Evolutionary conservation across 2,888 invertebrate genomes (phyloP).

Genomic region (Xestia ashworthii): DNA sequence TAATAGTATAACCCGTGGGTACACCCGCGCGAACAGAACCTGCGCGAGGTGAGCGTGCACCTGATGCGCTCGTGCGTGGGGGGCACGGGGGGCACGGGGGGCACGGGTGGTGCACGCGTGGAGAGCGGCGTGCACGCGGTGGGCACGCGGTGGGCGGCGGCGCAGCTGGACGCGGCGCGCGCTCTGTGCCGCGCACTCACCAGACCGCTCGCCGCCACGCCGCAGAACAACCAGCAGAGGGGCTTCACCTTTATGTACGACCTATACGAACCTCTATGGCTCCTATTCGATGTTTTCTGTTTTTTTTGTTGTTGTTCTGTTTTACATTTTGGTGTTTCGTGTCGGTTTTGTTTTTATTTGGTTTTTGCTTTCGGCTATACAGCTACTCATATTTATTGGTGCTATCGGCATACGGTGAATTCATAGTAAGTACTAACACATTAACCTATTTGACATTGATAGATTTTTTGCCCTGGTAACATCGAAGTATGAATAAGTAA

Average conservation of each 20-base stretch:
- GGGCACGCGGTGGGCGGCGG: conserved; percentile 95
- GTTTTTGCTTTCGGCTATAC: conserved; percentile 32
- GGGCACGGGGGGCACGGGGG: conserved; percentile 65
- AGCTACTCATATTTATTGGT: conserved; percentile 20
- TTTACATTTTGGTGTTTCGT: conserved; percentile 28
- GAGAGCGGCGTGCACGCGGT: conserved; percentile 93
- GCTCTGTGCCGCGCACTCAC: conserved; percentile 94
- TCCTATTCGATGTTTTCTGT: background rate
- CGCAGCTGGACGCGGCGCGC: conserved; percentile 95
- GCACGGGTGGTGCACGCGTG: conserved; percentile 69
- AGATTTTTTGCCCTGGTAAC: background rate
- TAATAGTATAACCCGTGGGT: background rate
- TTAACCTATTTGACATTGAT: background rate
- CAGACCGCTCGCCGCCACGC: conserved; percentile 92
- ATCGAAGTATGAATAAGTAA: conserved; percentile 13
- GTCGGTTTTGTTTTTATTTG: conserved; percentile 40
- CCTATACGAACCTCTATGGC: background rate
- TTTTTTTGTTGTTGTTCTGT: conserved; percentile 33
- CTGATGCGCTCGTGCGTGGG: conserved; percentile 88
- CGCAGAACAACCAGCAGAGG: conserved; percentile 92
- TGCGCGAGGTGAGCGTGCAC: conserved; percentile 96
- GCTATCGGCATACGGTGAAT: background rate
- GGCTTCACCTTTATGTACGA: conserved; percentile 95
- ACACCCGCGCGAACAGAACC: conserved; percentile 89
- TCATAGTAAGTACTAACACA: background rate